Percentiles rank a stretch among this genome's conserved stretches.
Evolutionary conservation across 2,888 invertebrate genomes (phyloP).

Genomic region (Eucriotettix oculatus): DNA sequence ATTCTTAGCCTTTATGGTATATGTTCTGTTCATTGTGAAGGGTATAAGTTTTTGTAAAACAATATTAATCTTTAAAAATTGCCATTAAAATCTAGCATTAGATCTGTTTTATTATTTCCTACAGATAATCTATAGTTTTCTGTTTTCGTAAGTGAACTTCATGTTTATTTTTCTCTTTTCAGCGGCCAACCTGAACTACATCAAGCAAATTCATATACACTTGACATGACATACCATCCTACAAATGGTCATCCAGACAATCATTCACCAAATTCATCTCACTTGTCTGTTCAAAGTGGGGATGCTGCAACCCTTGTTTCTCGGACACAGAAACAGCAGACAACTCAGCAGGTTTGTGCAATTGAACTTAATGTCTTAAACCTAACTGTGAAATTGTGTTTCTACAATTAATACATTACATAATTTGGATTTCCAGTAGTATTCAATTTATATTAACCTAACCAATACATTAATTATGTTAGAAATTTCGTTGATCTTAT

Average conservation of each 20-base stretch:
- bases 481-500: neutral
- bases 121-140: too few relatives aligned
- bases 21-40: too few relatives aligned
- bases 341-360: conserved; percentile 37
- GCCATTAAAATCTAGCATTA: too few relatives aligned
- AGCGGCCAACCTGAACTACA: conserved; percentile 32
- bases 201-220: conserved; percentile 23
- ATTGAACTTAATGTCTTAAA: neutral
- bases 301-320: conserved; percentile 36
- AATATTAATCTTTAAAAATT: too few relatives aligned
- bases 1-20: too few relatives aligned
- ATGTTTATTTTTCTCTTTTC: conserved; percentile 6
- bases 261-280: conserved; percentile 37
- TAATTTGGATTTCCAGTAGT: too few relatives aligned
- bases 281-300: conserved; percentile 32
- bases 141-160: too few relatives aligned
- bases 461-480: neutral
- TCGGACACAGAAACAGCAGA: conserved; percentile 48
- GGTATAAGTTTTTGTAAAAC: too few relatives aligned
- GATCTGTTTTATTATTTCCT: too few relatives aligned
- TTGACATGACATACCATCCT: conserved; percentile 26
- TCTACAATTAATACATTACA: neutral
- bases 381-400: neutral
- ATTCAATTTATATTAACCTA: too few relatives aligned
- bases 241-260: conserved; percentile 47